Conservation (phyloP, 2,113 vertebrate species). For the Cyprinus carpio region DNA sequence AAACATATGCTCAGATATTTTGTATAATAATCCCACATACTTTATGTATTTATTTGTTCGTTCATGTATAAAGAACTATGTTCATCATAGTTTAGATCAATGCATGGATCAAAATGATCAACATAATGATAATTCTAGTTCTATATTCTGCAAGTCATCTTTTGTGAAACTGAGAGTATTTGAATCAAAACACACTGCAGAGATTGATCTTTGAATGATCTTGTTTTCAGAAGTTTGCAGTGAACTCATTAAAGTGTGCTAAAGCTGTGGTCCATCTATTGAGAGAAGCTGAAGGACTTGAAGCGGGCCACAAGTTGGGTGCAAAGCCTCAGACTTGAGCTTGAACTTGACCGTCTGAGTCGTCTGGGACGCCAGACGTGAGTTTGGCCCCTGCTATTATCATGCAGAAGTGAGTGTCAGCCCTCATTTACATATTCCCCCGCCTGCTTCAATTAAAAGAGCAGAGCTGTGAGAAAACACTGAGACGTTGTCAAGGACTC, state of each 20-base stretch:
- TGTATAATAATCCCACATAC: background rate
- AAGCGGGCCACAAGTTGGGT: background rate
- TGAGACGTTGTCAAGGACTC: conserved; percentile 57
- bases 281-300: background rate
- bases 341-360: conserved; percentile 80
- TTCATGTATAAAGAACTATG: background rate
- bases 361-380: conserved; percentile 74
- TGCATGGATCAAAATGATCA: background rate
- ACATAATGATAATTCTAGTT: background rate
- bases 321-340: conserved; percentile 65
- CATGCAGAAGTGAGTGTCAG: conserved; percentile 72
- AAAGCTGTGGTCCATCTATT: too few species aligned
- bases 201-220: background rate
- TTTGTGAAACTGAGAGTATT: background rate
- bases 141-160: background rate
- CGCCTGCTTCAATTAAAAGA: conserved; percentile 73
- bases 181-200: background rate
- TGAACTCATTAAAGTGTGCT: background rate
- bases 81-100: background rate
- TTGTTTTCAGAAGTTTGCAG: background rate
- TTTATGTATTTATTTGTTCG: background rate
- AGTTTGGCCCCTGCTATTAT: conserved; percentile 69
- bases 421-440: conserved; percentile 77
- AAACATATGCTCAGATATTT: background rate
- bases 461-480: conserved; percentile 55